Evolutionary conservation across 2,888 invertebrate species (phyloP).

Genomic region (Scelioninae gen. 2): DNA sequence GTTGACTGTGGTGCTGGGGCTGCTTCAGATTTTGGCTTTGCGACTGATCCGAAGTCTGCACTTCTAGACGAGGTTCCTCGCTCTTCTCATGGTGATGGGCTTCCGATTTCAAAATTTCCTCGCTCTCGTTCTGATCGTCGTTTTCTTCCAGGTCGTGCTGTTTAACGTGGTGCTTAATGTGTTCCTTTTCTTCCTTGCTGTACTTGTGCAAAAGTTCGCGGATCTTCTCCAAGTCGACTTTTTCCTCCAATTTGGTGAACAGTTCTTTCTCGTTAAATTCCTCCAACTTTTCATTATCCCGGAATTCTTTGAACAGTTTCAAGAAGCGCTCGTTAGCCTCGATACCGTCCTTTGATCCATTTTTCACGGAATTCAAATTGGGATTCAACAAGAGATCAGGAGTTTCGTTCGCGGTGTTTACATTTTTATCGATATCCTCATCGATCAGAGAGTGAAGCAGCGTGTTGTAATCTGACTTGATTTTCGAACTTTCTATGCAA

Average conservation of each 20-base stretch:
- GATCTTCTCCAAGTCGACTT: constrained; percentile 68
- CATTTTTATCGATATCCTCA: constrained; percentile 70
- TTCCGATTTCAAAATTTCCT: constrained; percentile 45
- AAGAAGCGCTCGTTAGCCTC: constrained; percentile 75
- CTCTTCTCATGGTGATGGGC: constrained; percentile 44
- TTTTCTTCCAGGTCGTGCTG: constrained; percentile 47
- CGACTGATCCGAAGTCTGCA: constrained; percentile 60
- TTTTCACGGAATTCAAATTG: constrained; percentile 69
- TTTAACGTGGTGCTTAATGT: constrained; percentile 58
- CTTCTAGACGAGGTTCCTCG: constrained; percentile 57
- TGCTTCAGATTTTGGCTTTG: constrained; percentile 71
- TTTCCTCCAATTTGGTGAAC: constrained; percentile 68
- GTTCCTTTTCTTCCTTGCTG: constrained; percentile 62
- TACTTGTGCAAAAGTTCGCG: constrained; percentile 68
- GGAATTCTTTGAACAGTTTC: constrained; percentile 73
- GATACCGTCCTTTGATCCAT: constrained; percentile 75
- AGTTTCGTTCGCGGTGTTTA: constrained; percentile 70
- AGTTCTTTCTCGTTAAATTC: constrained; percentile 70
- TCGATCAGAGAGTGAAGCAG: constrained; percentile 69
- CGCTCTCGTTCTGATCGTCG: constrained; percentile 62
- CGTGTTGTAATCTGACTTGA: constrained; percentile 72
- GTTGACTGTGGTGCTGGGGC: constrained; percentile 69
- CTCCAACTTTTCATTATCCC: constrained; percentile 68
- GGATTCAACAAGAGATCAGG: constrained; percentile 73
- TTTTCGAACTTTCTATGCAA: constrained; percentile 76